Evolutionary conservation across 2,888 invertebrate genomes (phyloP).

Genomic region (Leptura quadrifasciata): DNA sequence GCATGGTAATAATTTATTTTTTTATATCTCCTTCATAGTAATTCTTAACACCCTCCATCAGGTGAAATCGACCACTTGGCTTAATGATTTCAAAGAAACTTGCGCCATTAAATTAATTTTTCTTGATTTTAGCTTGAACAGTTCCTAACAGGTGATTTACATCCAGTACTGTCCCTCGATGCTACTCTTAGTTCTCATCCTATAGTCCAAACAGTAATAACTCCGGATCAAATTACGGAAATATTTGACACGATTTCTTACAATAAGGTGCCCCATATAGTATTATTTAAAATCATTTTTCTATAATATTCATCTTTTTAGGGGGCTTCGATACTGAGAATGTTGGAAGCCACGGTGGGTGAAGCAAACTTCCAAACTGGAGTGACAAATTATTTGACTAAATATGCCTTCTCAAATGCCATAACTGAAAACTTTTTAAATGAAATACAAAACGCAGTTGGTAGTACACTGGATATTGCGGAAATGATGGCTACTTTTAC

Average conservation of each 20-base stretch:
- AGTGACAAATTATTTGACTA: slow-evolving; percentile 84
- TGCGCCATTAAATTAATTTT: background rate
- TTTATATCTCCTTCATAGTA: background rate
- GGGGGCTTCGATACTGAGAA: slow-evolving; percentile 91
- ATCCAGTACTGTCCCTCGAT: slow-evolving; percentile 84
- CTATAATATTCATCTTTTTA: slow-evolving; percentile 68
- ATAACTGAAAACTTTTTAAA: slow-evolving; percentile 86
- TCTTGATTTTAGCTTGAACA: slow-evolving; percentile 81
- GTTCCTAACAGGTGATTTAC: slow-evolving; percentile 84
- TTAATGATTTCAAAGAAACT: background rate
- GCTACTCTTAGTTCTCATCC: slow-evolving; percentile 91
- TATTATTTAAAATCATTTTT: background rate
- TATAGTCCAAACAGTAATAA: slow-evolving; percentile 88
- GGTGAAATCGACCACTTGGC: background rate
- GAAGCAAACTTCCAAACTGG: slow-evolving; percentile 83
- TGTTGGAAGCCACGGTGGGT: slow-evolving; percentile 90
- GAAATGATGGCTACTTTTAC: slow-evolving; percentile 91
- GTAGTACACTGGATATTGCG: slow-evolving; percentile 61
- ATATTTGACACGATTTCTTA: slow-evolving; percentile 95
- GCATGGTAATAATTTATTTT: slow-evolving; percentile 78
- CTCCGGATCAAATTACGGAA: slow-evolving; percentile 93
- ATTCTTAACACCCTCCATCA: too few species aligned
- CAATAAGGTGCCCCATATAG: slow-evolving; percentile 80
- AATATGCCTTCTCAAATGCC: slow-evolving; percentile 84
- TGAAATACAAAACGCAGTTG: slow-evolving; percentile 78